Conservation (phyloP, 2,888 invertebrate species). For the Chirona hameri region DNA sequence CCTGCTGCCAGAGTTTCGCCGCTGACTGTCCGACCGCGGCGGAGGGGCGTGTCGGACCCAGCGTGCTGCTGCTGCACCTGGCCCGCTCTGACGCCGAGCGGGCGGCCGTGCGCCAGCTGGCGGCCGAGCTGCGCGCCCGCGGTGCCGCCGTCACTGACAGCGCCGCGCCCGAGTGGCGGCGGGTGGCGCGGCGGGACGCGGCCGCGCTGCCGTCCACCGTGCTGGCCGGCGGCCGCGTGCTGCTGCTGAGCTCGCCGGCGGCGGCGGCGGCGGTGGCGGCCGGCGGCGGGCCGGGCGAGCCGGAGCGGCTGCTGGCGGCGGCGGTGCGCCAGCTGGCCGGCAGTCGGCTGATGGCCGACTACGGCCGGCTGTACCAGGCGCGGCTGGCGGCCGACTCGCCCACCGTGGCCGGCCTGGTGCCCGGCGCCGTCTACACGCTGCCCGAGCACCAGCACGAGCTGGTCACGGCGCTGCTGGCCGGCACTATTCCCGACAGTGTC, state of each 20-base stretch:
- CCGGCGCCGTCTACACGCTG: not conserved
- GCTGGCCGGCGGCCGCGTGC: not conserved
- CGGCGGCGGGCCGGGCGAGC: not conserved
- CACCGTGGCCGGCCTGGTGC: not conserved
- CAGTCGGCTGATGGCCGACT: not conserved
- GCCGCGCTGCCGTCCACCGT: not conserved
- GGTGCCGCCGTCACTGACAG: not conserved
- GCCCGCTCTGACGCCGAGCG: not conserved
- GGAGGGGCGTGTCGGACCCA: not conserved
- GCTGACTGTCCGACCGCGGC: not conserved
- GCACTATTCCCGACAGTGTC: no score
- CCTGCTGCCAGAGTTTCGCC: not conserved
- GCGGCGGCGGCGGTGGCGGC: not conserved
- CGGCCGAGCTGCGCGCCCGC: not conserved
- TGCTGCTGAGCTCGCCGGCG: not conserved
- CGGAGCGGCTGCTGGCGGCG: not conserved
- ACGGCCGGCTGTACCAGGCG: conserved; percentile 5
- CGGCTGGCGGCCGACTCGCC: not conserved
- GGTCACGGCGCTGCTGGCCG: not conserved
- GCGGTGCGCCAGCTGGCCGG: not conserved
- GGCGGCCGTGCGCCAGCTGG: not conserved
- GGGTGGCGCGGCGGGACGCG: not conserved
- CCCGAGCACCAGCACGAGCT: not conserved
- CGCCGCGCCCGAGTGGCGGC: not conserved
- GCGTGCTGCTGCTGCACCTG: conserved; percentile 13